Evolutionary conservation across 2,113 vertebrate species (phyloP).

Genomic region (Phocoena phocoena): DNA sequence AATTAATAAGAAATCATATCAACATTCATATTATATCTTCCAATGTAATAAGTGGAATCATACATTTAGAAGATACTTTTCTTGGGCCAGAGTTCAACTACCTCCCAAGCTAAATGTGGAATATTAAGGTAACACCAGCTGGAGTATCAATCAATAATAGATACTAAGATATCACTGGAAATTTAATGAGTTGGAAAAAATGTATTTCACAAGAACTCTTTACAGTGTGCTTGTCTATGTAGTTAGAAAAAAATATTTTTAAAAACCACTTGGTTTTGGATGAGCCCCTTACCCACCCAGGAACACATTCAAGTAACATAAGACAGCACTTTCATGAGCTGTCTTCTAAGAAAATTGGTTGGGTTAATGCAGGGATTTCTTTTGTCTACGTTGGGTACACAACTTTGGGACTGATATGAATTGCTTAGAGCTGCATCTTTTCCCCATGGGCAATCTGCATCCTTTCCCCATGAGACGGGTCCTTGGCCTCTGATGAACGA

Average conservation of each 20-base stretch:
- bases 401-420: background rate
- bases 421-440: background rate
- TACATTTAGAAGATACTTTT: background rate
- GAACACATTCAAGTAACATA: background rate
- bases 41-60: background rate
- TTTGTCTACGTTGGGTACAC: background rate
- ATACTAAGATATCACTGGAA: background rate
- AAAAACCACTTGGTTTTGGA: background rate
- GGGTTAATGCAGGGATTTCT: background rate
- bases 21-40: constrained; percentile 9
- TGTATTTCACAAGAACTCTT: background rate
- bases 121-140: background rate
- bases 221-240: background rate
- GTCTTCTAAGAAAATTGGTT: background rate
- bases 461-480: background rate
- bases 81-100: background rate
- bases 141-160: background rate
- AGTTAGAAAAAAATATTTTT: background rate
- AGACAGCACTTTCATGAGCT: background rate
- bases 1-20: background rate
- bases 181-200: background rate
- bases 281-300: background rate
- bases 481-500: background rate
- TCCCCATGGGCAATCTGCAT: background rate
- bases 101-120: background rate